Conservation (phyloP, 2,113 vertebrate species). For the Neomonachus schauinslandi region DNA sequence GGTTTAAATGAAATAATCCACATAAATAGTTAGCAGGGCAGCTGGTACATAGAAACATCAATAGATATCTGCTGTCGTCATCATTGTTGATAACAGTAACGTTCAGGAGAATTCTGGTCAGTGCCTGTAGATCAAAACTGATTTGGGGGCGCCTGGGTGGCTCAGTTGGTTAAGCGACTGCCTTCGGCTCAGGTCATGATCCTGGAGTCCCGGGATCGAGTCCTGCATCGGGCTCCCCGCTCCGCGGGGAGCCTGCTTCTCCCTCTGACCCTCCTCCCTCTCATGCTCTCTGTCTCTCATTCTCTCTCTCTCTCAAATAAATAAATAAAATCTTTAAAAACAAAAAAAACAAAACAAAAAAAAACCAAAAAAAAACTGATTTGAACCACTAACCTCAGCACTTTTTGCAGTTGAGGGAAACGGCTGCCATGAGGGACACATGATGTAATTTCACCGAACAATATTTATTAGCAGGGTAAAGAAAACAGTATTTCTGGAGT, state of each 20-base stretch:
- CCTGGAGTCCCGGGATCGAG: no score
- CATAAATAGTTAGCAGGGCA: not conserved
- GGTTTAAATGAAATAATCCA: not conserved
- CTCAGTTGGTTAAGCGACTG: no score
- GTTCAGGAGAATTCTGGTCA: not conserved
- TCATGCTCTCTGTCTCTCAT: no score
- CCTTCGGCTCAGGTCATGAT: no score
- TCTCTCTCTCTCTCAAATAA: no score
- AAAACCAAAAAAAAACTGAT: not conserved
- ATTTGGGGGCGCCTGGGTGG: no score
- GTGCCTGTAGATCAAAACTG: not conserved
- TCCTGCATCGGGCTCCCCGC: no score
- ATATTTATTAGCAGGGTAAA: constrained; percentile 69
- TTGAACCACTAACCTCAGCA: not conserved
- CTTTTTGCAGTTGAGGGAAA: constrained; percentile 28
- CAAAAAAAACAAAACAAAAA: no score
- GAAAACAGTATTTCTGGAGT: constrained; percentile 76
- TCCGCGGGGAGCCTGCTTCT: no score
- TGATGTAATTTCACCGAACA: constrained; percentile 57
- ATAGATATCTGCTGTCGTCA: not conserved
- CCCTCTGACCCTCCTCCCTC: no score
- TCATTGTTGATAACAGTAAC: not conserved
- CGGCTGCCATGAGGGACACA: not conserved
- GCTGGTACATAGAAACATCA: not conserved
- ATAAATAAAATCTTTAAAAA: no score